phyloP scores from a whole-genome alignment of 2,888 invertebrate species.

The Aphidoletes aphidimyza region DNA sequence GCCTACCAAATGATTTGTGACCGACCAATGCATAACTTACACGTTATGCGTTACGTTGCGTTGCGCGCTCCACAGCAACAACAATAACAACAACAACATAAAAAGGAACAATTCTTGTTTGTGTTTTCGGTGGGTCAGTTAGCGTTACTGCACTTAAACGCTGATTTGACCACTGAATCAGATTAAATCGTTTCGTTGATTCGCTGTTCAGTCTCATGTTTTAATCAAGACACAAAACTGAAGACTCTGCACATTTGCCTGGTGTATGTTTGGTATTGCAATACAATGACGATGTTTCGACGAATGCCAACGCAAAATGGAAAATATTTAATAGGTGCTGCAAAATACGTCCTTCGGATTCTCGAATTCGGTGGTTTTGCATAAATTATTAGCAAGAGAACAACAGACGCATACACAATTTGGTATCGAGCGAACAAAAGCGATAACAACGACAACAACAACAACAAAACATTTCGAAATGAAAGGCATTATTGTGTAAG shows the following conservation, averaged over 20 bases:
- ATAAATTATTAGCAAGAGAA: neutral
- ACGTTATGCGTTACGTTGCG: neutral
- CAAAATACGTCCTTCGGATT: neutral
- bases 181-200: slow-evolving; percentile 39
- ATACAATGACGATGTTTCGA: neutral
- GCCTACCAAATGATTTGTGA: neutral
- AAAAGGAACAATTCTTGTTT: too few species aligned
- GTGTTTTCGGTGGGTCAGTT: slow-evolving; percentile 15
- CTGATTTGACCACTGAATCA: slow-evolving; percentile 39
- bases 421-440: too few species aligned
- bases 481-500: neutral
- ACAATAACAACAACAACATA: too few species aligned
- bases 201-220: neutral
- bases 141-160: slow-evolving; percentile 33
- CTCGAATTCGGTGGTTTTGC: slow-evolving; percentile 30
- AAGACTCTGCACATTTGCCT: neutral
- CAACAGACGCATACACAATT: too few species aligned
- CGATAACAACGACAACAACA: too few species aligned
- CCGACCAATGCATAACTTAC: slow-evolving; percentile 46
- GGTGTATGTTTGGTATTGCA: too few species aligned
- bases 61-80: too few species aligned
- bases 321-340: slow-evolving; percentile 49
- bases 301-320: neutral
- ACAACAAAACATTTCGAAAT: neutral
- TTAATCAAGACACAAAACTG: slow-evolving; percentile 39